phyloP scores from a whole-genome alignment of 1,140 invertebrate genomes.

The Drosophila pallidifrons region DNA sequence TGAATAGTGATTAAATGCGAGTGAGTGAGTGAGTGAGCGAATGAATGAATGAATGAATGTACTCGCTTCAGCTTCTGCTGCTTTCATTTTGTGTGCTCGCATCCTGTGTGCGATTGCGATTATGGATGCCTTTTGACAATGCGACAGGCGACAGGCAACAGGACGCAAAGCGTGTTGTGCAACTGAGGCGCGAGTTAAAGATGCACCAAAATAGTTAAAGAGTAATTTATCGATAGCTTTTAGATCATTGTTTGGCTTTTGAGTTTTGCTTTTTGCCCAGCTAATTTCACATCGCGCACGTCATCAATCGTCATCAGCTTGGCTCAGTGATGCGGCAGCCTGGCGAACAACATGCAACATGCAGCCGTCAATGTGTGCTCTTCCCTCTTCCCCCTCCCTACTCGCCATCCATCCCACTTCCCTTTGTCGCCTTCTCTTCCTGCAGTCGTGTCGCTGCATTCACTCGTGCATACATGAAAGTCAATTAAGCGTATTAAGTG shows the following conservation, averaged over 20 bases:
- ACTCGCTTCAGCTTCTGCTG: not conserved
- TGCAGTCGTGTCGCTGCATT: constrained; percentile 66
- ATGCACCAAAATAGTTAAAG: not conserved
- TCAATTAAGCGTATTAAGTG: constrained; percentile 81
- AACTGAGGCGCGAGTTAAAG: not conserved
- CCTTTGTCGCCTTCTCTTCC: constrained; percentile 52
- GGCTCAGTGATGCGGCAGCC: constrained; percentile 59
- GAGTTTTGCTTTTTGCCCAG: not conserved
- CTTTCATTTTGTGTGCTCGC: not conserved
- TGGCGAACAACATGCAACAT: constrained; percentile 54
- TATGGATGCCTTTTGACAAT: constrained; percentile 34
- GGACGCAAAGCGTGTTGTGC: not conserved
- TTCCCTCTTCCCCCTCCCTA: not conserved
- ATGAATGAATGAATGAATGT: no score
- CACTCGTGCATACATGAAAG: constrained; percentile 80
- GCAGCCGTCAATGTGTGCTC: constrained; percentile 42
- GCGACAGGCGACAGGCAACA: not conserved
- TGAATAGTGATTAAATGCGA: constrained; percentile 74
- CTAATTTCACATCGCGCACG: constrained; percentile 62
- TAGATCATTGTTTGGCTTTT: not conserved
- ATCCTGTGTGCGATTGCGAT: constrained; percentile 34
- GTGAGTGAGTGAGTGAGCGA: not conserved
- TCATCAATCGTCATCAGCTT: constrained; percentile 53
- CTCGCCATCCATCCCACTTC: not conserved
- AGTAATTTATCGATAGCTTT: constrained; percentile 7